phyloP scores from a whole-genome alignment of 2,113 vertebrate genomes.

The Salvelinus namaycush region DNA sequence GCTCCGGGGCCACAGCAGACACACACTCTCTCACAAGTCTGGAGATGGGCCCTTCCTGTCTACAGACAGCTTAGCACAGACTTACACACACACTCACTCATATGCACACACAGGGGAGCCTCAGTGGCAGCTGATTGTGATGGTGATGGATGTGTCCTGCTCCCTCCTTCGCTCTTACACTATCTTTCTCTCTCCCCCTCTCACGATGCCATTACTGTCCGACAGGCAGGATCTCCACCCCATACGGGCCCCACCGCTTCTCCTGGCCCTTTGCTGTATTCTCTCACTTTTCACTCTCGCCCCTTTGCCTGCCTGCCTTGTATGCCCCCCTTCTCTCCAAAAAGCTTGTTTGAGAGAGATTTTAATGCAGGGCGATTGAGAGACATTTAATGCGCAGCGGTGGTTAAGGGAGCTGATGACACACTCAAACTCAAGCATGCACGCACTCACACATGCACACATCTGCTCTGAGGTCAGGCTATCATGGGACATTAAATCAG shows the following conservation, averaged over 20 bases:
- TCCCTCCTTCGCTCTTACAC: conserved; percentile 39
- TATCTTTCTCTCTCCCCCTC: conserved; percentile 15
- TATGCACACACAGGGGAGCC: conserved; percentile 39
- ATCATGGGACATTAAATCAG: conserved; percentile 13
- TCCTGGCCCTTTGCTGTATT: not conserved
- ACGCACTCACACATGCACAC: not conserved
- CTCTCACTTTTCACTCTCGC: conserved; percentile 13
- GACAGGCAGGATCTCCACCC: conserved; percentile 1
- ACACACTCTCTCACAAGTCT: conserved; percentile 14
- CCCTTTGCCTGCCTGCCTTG: conserved; percentile 11
- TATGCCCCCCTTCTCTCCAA: conserved; percentile 18
- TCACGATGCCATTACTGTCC: conserved; percentile 3
- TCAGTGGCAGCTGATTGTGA: conserved; percentile 54
- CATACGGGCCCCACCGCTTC: not conserved
- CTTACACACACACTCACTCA: conserved; percentile 16
- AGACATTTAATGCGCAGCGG: not conserved
- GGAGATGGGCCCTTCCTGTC: conserved; percentile 13
- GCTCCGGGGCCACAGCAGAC: conserved; percentile 28
- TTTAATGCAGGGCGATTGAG: not conserved
- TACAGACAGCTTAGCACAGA: not conserved
- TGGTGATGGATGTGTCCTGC: conserved; percentile 53
- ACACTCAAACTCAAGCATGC: not conserved
- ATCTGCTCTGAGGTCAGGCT: conserved; percentile 8
- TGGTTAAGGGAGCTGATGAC: not conserved
- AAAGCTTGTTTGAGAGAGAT: not conserved